Evolutionary conservation across 2,797 vertebrate species (phyloP).

Genomic region (Squalus acanthias): DNA sequence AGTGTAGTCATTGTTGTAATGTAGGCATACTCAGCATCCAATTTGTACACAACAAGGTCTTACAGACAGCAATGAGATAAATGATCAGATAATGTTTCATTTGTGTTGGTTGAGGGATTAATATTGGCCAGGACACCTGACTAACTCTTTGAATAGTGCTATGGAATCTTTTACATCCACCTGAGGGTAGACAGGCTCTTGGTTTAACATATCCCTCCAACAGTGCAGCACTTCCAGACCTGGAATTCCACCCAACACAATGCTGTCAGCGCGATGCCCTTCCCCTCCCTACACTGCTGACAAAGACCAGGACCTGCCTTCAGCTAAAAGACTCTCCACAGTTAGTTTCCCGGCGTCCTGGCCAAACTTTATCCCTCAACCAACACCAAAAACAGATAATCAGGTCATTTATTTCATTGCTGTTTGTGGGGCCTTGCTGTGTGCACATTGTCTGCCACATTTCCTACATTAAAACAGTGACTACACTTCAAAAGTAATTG

Average conservation of each 20-base stretch:
- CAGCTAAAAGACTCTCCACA: neutral
- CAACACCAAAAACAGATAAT: neutral
- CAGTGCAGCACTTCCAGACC: neutral
- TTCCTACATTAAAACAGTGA: neutral
- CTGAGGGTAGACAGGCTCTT: neutral
- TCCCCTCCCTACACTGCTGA: neutral
- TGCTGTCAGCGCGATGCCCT: neutral
- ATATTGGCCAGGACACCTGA: neutral
- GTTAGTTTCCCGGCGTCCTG: neutral
- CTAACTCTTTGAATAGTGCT: neutral
- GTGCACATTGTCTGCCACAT: neutral
- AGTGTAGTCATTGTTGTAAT: neutral
- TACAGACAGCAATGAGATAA: too few relatives aligned
- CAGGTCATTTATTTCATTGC: neutral
- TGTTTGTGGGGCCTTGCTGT: too few relatives aligned
- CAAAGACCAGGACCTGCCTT: neutral
- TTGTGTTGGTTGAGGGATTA: neutral
- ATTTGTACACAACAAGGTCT: neutral
- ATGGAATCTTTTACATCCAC: neutral
- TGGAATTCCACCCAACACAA: neutral
- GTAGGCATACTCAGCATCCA: neutral
- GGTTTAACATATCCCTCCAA: neutral
- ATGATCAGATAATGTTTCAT: too few relatives aligned
- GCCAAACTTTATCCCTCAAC: neutral
- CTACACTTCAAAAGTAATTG: neutral